A percentile compares a stretch with the other conserved stretches of the same genome.
phyloP scores from a whole-genome alignment of 2,113 vertebrate genomes.

The Felis catus region F.catus_Fca126_mat1.0 CM031426.1:44815501-44816000 shows the following conservation, averaged over 20 bases:
- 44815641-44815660: neutral
- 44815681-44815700: neutral
- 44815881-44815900: neutral
- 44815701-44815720: constrained; percentile 10
- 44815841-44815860: neutral
- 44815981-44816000: too few species aligned
- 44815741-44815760: neutral
- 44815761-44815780: constrained; percentile 29
- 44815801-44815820: neutral
- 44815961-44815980: too few species aligned
- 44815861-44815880: neutral
- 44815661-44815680: neutral
- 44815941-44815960: too few species aligned
- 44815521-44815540: neutral
- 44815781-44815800: neutral
- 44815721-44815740: neutral
- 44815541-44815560: neutral
- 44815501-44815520: neutral
- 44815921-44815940: too few species aligned
- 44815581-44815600: neutral
- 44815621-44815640: neutral
- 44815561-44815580: neutral
- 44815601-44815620: neutral
- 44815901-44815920: too few species aligned
- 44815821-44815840: neutral